Conservation (phyloP, 1,140 invertebrate species). For the Saccostrea glomerata region DNA sequence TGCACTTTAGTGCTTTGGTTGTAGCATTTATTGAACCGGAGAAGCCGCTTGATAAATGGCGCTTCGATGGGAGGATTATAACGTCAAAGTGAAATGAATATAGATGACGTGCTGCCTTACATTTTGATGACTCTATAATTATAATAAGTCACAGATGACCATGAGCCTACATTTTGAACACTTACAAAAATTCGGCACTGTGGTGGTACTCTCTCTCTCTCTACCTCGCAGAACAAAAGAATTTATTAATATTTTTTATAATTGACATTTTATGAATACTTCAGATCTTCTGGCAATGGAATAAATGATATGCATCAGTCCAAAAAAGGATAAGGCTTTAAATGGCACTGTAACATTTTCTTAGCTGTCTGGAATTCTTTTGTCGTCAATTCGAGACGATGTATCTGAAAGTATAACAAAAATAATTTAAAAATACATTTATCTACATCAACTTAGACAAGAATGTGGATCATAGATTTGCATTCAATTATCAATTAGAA, state of each 20-base stretch:
- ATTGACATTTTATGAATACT: neutral
- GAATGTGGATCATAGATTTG: neutral
- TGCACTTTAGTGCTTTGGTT: neutral
- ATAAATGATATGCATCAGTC: neutral
- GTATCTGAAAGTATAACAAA: neutral
- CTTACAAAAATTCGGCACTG: neutral
- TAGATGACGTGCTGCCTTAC: neutral
- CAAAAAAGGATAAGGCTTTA: neutral
- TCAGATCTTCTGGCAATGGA: neutral
- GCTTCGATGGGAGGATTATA: neutral
- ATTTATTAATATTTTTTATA: neutral
- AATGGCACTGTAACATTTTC: neutral
- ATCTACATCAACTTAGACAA: neutral
- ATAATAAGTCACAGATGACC: conserved; percentile 13
- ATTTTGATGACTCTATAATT: neutral
- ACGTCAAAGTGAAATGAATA: conserved; percentile 32
- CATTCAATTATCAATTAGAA: neutral
- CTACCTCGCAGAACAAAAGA: neutral
- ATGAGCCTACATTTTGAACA: neutral
- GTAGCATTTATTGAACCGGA: conserved; percentile 20
- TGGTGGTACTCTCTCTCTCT: neutral
- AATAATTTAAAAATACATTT: neutral
- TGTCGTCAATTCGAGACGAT: neutral
- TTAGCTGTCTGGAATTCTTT: neutral
- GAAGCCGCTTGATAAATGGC: conserved; percentile 18